Evolutionary conservation across 2,113 vertebrate species (phyloP).

Genomic region (Pelecanoides urinatrix): DNA sequence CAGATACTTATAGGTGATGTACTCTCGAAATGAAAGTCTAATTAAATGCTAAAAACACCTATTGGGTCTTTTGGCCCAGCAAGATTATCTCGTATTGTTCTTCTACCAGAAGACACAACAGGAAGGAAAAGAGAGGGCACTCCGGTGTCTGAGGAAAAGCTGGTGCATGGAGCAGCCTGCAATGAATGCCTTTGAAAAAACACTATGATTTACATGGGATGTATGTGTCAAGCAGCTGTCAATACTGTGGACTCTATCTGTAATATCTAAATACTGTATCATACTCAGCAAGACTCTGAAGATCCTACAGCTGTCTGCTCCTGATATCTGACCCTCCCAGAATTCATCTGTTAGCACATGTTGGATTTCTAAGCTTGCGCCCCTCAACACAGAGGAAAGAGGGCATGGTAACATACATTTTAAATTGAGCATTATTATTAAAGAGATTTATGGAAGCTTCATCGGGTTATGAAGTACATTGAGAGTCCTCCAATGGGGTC

Average conservation of each 20-base stretch:
- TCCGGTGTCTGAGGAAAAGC: background rate
- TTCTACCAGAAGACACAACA: background rate
- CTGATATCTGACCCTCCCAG: background rate
- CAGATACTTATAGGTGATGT: background rate
- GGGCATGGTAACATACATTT: background rate
- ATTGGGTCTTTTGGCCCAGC: background rate
- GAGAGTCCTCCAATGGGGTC: background rate
- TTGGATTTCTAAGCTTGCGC: background rate
- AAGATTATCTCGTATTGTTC: background rate
- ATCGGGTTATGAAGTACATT: background rate
- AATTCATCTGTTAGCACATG: background rate
- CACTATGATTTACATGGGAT: background rate
- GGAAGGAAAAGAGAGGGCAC: background rate
- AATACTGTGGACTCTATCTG: background rate
- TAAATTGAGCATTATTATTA: background rate
- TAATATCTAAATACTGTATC: background rate
- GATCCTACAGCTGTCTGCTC: background rate
- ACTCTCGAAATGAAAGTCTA: background rate
- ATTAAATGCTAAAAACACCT: background rate
- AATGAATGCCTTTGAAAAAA: background rate
- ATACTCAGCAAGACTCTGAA: background rate
- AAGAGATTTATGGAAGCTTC: background rate
- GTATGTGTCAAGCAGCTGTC: background rate
- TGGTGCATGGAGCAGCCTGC: background rate
- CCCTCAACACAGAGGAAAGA: background rate